A percentile compares a stretch with the other conserved stretches of the same genome.
These are phyloP conservation scores for Stegostoma tigrinum DNA, from an alignment of 2,113 vertebrate species.

Conservation along the genomic window DNA sequence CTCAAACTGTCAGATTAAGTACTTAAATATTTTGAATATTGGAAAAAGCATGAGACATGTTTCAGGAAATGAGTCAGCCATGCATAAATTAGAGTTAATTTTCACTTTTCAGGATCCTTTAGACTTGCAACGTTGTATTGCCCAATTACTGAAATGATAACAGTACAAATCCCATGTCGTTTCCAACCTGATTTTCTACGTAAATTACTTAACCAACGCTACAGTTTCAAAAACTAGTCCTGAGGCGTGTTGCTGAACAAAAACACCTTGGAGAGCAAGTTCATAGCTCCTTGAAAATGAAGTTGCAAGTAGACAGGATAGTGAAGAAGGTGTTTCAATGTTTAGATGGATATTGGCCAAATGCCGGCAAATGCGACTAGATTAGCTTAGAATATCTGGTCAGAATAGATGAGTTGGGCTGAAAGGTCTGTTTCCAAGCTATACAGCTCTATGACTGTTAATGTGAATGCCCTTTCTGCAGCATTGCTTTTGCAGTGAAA, in stretches of 20 bases:
- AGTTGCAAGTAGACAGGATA: too few relatives aligned
- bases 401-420: too few relatives aligned
- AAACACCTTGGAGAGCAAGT: too few relatives aligned
- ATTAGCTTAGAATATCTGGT: too few relatives aligned
- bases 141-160: background rate
- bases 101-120: background rate
- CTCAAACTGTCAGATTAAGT: background rate
- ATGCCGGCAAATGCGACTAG: too few relatives aligned
- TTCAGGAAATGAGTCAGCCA: background rate
- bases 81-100: background rate
- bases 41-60: background rate
- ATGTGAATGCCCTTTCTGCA: background rate
- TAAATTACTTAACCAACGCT: background rate
- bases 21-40: background rate
- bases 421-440: too few relatives aligned
- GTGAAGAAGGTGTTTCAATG: too few relatives aligned
- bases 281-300: too few relatives aligned
- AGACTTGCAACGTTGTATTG: background rate
- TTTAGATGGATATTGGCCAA: too few relatives aligned
- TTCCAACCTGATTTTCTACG: background rate
- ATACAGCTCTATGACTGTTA: background rate
- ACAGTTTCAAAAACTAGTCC: background rate
- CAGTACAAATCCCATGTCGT: background rate
- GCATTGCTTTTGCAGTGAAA: background rate
- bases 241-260: too few relatives aligned